These are phyloP conservation scores for Branchipolynoe longqiensis DNA, from an alignment of 2,888 invertebrate species.

Conservation along the genomic window DNA sequence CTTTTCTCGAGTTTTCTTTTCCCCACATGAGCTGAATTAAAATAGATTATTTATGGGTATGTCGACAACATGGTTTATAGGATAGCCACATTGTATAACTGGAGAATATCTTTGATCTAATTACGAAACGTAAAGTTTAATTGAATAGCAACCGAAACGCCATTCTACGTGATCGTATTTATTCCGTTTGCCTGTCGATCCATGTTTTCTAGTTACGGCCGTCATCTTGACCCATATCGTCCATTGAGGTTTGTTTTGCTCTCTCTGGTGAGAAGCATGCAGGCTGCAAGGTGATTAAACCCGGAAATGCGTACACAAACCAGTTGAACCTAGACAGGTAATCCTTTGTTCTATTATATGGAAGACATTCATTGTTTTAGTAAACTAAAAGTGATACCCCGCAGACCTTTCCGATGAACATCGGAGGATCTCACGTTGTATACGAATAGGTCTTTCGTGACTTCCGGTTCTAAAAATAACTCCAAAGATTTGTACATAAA, in stretches of 20 bases:
- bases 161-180: neutral
- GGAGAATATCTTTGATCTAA: no score
- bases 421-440: slow-evolving; percentile 32
- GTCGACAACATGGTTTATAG: no score
- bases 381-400: neutral
- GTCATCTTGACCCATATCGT: slow-evolving; percentile 49
- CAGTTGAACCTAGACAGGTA: neutral
- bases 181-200: neutral
- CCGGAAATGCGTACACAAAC: neutral
- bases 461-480: slow-evolving; percentile 57
- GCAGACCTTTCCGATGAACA: neutral
- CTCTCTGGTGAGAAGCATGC: slow-evolving; percentile 21
- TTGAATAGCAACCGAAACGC: neutral
- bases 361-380: neutral
- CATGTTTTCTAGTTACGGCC: slow-evolving; percentile 3
- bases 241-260: slow-evolving; percentile 41
- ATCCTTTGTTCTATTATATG: neutral
- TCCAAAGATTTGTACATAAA: slow-evolving; percentile 9
- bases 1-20: no score
- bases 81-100: no score
- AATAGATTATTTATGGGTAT: no score
- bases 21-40: no score
- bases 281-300: neutral
- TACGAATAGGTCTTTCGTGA: slow-evolving; percentile 25
- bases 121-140: no score